Base-by-base conservation (phyloP, 2,797 vertebrate species). In the Aplochiton taeniatus region DNA sequence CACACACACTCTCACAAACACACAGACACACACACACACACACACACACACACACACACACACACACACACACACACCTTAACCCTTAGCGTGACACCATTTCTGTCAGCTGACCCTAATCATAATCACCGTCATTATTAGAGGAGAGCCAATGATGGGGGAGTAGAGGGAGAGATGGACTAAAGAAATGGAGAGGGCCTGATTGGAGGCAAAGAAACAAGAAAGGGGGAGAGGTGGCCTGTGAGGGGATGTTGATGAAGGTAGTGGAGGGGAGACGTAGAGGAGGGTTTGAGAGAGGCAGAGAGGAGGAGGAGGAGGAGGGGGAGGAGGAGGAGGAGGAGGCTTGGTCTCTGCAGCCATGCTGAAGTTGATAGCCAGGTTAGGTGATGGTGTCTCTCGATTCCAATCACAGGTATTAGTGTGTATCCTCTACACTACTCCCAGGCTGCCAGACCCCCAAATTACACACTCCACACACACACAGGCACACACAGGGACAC, bases 381-480 rank as follows among this genome's bases (percentile, higher is more conserved):
- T 66, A 1, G 9, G 31, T 46, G 4, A 11, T 17, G 14, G 11
- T 0, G 51, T 17, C n/a, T 67, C 58, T 72, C 73, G 63, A 55
- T 51, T 48, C 47, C 63, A 77, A 77, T 79, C 68, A 77, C 73
- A 58, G 73, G 74, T 46, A 74, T 73, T 69, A 58, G 51, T 8
- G 20, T 14, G 6, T 48, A 44, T 60, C 2, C 49, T 66, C 65
- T 63, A 48, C 5, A 47, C 31, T 61, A 64, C 63, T 76, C 57
- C 5, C 13, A 5, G 48, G 9, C 16, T 8, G n/a, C 9, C 53
- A 31, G 58, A 11, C 0, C 65, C 0, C 65, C 73, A 75, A 31
- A 81, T 79, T 76, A 76, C 66, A 79, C 61, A 66, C 61, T 74
- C 74, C 53, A 44, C 12, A 14, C 50, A 31, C 56, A n/a, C 69